These are phyloP conservation scores for Dascyllus trimaculatus DNA, from an alignment of 2,113 vertebrate species.

Conservation along the genomic window DNA sequence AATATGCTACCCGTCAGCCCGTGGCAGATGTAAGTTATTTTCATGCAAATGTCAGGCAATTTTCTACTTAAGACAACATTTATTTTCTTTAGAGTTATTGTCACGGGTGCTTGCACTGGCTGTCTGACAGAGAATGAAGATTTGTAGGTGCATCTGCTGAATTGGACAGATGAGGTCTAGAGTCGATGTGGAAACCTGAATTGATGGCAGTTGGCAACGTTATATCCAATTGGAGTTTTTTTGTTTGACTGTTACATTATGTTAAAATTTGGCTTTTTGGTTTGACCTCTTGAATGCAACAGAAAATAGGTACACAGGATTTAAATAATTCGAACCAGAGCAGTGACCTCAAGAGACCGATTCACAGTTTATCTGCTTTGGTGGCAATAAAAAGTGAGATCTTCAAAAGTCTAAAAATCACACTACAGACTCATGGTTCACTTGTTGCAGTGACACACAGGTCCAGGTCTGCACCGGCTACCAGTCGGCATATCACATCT, in stretches of 20 bases:
- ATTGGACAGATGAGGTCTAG: constrained; percentile 69
- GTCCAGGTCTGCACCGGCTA: constrained; percentile 5
- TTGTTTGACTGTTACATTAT: background rate
- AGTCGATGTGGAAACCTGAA: constrained; percentile 49
- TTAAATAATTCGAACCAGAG: background rate
- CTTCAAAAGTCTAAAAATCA: constrained; percentile 1
- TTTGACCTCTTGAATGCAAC: background rate
- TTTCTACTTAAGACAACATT: constrained; percentile 81
- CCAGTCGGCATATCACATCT: background rate
- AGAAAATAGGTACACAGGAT: background rate
- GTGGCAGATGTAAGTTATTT: constrained; percentile 83
- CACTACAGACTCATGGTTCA: constrained; percentile 23
- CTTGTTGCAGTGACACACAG: constrained; percentile 61
- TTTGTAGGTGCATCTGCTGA: constrained; percentile 81
- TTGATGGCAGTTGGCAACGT: constrained; percentile 41
- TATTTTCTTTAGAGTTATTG: constrained; percentile 80
- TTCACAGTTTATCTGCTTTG: background rate
- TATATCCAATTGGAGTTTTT: constrained; percentile 1
- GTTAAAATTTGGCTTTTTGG: constrained; percentile 1
- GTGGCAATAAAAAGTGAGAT: background rate
- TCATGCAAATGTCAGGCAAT: constrained; percentile 84
- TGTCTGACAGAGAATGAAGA: constrained; percentile 71
- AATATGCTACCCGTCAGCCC: constrained; percentile 77
- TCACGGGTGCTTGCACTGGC: constrained; percentile 61
- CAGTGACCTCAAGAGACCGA: background rate